Evolutionary conservation across 2,888 invertebrate genomes (phyloP).

Genomic region (Chironomus tentans): DNA sequence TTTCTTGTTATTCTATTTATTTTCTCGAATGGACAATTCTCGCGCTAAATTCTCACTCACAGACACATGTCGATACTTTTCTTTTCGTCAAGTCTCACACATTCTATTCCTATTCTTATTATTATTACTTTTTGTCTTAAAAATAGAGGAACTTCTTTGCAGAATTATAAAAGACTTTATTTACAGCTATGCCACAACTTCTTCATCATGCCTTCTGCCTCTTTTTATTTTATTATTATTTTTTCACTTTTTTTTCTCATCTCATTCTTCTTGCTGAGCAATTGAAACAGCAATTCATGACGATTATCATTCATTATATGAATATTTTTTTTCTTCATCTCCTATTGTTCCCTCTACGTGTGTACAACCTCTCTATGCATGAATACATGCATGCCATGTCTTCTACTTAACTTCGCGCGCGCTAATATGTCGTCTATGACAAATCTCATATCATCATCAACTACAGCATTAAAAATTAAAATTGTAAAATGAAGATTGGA

Average conservation of each 20-base stretch:
- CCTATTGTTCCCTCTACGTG: background rate
- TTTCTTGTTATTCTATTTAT: too few relatives aligned
- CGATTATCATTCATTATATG: slow-evolving; percentile 15
- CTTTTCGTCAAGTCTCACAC: too few relatives aligned
- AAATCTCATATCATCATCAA: too few relatives aligned
- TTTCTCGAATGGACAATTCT: too few relatives aligned
- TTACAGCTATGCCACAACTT: background rate
- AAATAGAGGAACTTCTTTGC: too few relatives aligned
- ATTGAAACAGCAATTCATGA: background rate
- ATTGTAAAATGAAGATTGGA: too few relatives aligned
- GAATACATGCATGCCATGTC: background rate
- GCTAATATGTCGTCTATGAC: background rate
- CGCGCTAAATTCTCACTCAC: too few relatives aligned
- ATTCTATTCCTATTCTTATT: too few relatives aligned
- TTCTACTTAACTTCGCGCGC: background rate
- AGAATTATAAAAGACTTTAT: background rate
- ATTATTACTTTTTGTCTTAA: too few relatives aligned
- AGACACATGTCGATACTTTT: too few relatives aligned
- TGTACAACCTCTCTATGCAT: background rate
- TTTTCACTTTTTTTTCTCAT: background rate
- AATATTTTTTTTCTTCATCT: background rate
- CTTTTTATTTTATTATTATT: too few relatives aligned
- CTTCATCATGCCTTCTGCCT: background rate
- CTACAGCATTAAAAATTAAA: too few relatives aligned
- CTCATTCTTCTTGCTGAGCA: background rate